phyloP scores from a whole-genome alignment of 2,888 invertebrate genomes.

The Candidula unifasciata region DNA sequence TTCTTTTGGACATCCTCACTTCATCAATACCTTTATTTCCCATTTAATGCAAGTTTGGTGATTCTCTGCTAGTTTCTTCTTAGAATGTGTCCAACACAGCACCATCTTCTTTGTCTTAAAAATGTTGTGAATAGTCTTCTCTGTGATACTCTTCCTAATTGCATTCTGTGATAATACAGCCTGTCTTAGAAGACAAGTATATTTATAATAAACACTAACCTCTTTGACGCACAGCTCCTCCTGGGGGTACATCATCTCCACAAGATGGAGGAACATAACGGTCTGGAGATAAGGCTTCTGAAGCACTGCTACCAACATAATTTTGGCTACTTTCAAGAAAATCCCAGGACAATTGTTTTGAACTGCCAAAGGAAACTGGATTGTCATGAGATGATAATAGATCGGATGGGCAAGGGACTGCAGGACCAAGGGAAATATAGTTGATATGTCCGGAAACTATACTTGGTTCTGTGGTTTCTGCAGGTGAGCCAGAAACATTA shows the following conservation, averaged over 20 bases:
- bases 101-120: no score
- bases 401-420: conserved; percentile 7
- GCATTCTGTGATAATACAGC: no score
- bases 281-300: background rate
- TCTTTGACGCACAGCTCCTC: background rate
- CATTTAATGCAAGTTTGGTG: no score
- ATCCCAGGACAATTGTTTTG: background rate
- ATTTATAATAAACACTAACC: no score
- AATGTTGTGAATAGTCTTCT: no score
- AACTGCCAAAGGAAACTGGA: background rate
- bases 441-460: background rate
- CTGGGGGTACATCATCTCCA: background rate
- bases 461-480: background rate
- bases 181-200: no score
- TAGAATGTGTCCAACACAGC: no score
- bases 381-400: background rate
- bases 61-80: no score
- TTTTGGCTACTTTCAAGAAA: background rate
- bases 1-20: no score
- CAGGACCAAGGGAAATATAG: background rate
- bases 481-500: no score
- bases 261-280: background rate
- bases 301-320: background rate
- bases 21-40: no score
- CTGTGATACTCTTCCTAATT: no score